phyloP scores from a whole-genome alignment of 2,888 invertebrate species.

The Pterostichus niger region DNA sequence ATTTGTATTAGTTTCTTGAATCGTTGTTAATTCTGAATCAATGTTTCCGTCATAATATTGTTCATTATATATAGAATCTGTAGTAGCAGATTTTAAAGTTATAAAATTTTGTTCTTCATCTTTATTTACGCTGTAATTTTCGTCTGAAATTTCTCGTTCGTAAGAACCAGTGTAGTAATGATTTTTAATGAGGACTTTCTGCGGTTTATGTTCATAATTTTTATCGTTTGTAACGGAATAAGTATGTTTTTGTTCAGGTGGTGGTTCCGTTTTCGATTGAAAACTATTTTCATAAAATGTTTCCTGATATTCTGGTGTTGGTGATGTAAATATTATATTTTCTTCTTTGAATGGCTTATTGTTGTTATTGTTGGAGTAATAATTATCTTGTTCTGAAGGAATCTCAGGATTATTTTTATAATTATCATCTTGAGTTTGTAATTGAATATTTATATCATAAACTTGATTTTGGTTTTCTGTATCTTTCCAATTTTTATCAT shows the following conservation, averaged over 20 bases:
- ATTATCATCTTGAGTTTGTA: slow-evolving; percentile 1
- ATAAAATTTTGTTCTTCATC: not conserved
- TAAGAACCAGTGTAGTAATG: not conserved
- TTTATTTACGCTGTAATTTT: not conserved
- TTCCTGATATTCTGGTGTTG: too few relatives aligned
- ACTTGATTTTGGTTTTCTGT: slow-evolving; percentile 2
- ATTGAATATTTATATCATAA: slow-evolving; percentile 10
- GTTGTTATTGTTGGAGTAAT: too few relatives aligned
- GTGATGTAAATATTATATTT: too few relatives aligned
- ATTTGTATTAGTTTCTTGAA: too few relatives aligned
- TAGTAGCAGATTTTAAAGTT: not conserved
- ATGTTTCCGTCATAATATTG: slow-evolving; percentile 8
- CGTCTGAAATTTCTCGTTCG: not conserved
- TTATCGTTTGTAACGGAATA: too few relatives aligned
- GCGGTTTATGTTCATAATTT: too few relatives aligned
- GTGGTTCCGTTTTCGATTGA: too few relatives aligned
- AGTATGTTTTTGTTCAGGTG: too few relatives aligned
- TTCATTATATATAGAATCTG: not conserved
- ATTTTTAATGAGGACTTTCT: too few relatives aligned
- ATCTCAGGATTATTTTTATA: not conserved
- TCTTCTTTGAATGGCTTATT: too few relatives aligned
- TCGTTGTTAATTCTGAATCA: not conserved
- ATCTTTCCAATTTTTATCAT: not conserved
- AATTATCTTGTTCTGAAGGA: too few relatives aligned
- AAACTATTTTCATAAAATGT: too few relatives aligned